Conservation (phyloP, 2,888 invertebrate genomes). For the Pollenia griseotomentosa region DNA sequence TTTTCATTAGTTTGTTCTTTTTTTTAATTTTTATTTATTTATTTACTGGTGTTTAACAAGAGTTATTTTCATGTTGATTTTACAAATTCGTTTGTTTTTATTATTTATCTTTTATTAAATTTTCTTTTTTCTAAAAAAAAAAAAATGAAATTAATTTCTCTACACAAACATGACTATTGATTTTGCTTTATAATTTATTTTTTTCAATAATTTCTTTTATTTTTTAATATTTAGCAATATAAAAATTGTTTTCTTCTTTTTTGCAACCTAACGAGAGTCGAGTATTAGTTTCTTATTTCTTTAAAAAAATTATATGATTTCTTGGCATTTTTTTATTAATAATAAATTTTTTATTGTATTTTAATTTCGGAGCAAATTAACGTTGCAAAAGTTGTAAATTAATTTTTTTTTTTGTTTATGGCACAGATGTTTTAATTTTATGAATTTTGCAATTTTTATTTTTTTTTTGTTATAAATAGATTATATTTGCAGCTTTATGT, state of each 20-base stretch:
- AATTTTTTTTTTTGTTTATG: constrained; percentile 7
- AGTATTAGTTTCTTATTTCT: constrained; percentile 33
- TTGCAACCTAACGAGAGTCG: constrained; percentile 13
- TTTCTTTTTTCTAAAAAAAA: background rate
- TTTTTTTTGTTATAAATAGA: background rate
- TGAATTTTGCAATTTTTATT: background rate
- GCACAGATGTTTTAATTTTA: constrained; percentile 11
- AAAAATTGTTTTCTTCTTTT: background rate
- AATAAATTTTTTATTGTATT: constrained; percentile 27
- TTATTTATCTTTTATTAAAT: constrained; percentile 36
- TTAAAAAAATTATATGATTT: constrained; percentile 46
- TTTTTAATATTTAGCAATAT: constrained; percentile 23
- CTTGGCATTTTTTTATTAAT: background rate
- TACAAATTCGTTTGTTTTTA: constrained; percentile 26
- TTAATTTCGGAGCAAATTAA: constrained; percentile 38
- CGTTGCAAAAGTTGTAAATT: constrained; percentile 6
- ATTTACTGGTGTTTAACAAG: constrained; percentile 33
- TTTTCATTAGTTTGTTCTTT: background rate
- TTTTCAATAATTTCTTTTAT: constrained; percentile 5
- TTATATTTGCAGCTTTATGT: constrained; percentile 2
- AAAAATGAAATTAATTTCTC: constrained; percentile 55
- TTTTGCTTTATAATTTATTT: constrained; percentile 31
- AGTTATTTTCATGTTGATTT: constrained; percentile 49
- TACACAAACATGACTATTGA: constrained; percentile 3
- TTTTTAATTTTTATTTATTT: constrained; percentile 1